Base-by-base conservation (phyloP, 2,797 vertebrate species). In the Poecile montanus region DNA sequence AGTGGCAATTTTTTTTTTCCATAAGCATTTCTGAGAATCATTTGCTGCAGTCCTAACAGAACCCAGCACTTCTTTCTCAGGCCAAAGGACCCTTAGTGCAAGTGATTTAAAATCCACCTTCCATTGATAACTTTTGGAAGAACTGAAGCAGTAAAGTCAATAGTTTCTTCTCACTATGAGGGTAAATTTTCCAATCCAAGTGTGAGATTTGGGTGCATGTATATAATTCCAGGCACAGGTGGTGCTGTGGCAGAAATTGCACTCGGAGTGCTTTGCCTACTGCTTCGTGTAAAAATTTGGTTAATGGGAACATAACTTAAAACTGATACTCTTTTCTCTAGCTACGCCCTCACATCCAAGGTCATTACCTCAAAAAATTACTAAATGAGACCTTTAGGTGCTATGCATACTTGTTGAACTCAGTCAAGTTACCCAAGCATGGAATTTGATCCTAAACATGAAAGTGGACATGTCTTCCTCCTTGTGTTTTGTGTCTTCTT, bases 381-480 rank as follows among this genome's bases (percentile, higher is more conserved):
- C 8, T 12, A n/a, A 44, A 68, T 4, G 1, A 70, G 72, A 4
- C 9, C 14, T 58, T 84, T 38, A 25, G 30, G 34, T 42, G 36
- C 32, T 38, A 4, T 20, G 20, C 7, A 15, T 11, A 17, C 22
- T n/a, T 3, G 0, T 6, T 47, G 32, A 71, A 82, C 34, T 10
- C 6, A 11, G 12, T 11, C 10, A 63, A 20, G 11, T 45, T 71
- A 36, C 30, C 4, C 11, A 30, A 47, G 61, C 5, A 36, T 36
- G 36, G 66, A 54, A 66, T 62, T 67, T 56, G 13, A 34, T 63
- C 19, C 48, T 72, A 36, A 81, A 16, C 1, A 3, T 9, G 25
- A 30, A 32, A 1, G 1, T 1, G 6, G 26, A 0, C 12, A 2
- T 1, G 1, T 60, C 5, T 68, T 82, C 6, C 40, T 73, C 40